A percentile compares a stretch with the other conserved stretches of the same genome.
Evolutionary conservation across 2,797 vertebrate genomes (phyloP).

Genomic region (Synaphobranchus kaupii): DNA sequence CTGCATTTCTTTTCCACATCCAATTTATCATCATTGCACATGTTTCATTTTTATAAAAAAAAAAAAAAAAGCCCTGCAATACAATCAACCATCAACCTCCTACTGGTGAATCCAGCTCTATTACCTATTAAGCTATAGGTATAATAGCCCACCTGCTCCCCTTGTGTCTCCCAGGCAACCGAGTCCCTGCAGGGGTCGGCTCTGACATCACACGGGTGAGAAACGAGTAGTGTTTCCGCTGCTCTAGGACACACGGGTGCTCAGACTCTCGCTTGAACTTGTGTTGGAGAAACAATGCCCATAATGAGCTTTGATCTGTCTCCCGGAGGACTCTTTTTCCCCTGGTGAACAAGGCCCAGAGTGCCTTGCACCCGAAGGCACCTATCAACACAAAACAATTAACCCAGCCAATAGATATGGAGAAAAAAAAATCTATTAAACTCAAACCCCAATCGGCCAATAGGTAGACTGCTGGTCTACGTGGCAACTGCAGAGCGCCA

Average conservation of each 20-base stretch:
- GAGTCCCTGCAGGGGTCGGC: background rate
- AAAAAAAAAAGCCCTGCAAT: background rate
- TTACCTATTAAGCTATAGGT: slow-evolving; percentile 10
- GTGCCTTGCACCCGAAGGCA: background rate
- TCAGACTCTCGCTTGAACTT: background rate
- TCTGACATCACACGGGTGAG: slow-evolving; percentile 13
- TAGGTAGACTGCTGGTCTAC: background rate
- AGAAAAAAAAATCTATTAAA: background rate
- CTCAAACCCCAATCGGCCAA: background rate
- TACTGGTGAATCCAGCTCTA: slow-evolving; percentile 5
- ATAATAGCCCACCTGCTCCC: slow-evolving; percentile 16
- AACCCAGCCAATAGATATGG: background rate
- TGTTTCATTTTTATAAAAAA: background rate
- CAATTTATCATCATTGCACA: background rate
- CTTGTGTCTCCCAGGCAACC: slow-evolving; percentile 17
- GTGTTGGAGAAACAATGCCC: background rate
- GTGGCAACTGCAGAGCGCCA: background rate
- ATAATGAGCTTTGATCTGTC: slow-evolving; percentile 19
- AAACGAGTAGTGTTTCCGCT: background rate
- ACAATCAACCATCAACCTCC: background rate
- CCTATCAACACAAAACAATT: slow-evolving; percentile 8
- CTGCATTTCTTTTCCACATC: background rate
- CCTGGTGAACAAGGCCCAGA: background rate
- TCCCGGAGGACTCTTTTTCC: background rate
- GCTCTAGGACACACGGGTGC: background rate